Percentiles rank a stretch among this genome's conserved stretches.
These are phyloP conservation scores for Pionites leucogaster DNA, from an alignment of 2,113 vertebrate genomes.

Conservation along the genomic window DNA sequence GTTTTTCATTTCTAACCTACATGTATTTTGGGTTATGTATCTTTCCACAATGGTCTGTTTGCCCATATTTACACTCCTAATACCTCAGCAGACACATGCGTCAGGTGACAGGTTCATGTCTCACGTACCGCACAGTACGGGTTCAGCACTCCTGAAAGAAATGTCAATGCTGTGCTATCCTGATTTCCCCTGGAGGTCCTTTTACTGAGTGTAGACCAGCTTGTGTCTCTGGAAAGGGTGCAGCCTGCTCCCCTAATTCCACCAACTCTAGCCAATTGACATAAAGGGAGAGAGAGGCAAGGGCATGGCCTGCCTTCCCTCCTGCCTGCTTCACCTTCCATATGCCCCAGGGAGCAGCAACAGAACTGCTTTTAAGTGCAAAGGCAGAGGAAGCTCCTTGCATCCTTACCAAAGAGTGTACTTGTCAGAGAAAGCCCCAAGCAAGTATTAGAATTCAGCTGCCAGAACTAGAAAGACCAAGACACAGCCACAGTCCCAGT, in stretches of 20 bases:
- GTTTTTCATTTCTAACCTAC: neutral
- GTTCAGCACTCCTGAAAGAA: neutral
- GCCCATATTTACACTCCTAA: neutral
- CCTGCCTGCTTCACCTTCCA: neutral
- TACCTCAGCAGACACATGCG: neutral
- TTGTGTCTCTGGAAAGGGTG: neutral
- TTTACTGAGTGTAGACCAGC: neutral
- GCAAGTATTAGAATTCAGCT: conserved; percentile 51
- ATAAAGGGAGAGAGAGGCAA: neutral
- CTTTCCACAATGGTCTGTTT: neutral
- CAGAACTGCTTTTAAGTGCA: neutral
- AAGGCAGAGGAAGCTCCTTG: neutral
- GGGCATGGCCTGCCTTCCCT: neutral
- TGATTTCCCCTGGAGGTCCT: neutral
- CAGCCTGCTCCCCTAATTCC: neutral
- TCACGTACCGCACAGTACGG: accelerated
- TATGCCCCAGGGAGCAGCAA: neutral
- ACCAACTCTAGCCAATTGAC: neutral
- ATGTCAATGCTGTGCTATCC: accelerated
- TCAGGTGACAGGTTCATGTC: neutral
- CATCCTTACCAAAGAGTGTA: neutral
- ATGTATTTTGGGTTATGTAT: accelerated
- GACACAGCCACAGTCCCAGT: conserved; percentile 43
- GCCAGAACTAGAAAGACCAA: conserved; percentile 61
- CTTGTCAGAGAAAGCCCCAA: conserved; percentile 24